Evolutionary conservation across 2,888 invertebrate genomes (phyloP).

Genomic region (Leptarthrus brevirostris): DNA sequence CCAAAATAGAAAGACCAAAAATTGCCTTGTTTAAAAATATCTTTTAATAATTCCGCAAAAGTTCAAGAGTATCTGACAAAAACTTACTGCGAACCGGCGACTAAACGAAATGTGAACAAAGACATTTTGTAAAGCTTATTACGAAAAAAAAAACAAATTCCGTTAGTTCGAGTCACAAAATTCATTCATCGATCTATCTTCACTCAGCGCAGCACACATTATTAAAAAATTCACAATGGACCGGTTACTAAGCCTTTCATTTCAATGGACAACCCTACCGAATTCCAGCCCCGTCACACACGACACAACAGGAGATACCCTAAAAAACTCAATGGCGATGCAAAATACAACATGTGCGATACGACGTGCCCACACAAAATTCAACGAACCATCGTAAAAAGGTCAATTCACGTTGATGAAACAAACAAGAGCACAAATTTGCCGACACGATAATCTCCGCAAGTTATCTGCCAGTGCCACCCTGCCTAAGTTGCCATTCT

Average conservation of each 20-base stretch:
- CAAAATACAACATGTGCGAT: too few relatives aligned
- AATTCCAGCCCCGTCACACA: too few relatives aligned
- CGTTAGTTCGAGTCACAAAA: slow-evolving; percentile 22
- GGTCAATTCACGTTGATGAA: too few relatives aligned
- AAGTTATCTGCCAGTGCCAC: neutral
- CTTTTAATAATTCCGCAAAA: neutral
- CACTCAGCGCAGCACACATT: slow-evolving; percentile 1
- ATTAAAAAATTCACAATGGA: slow-evolving; percentile 24
- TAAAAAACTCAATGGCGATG: too few relatives aligned
- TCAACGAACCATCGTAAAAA: neutral
- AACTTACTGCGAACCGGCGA: neutral
- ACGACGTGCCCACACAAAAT: neutral
- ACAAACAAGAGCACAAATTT: neutral
- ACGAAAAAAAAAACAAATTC: slow-evolving; percentile 22
- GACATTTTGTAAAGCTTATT: slow-evolving; percentile 7
- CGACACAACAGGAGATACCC: too few relatives aligned
- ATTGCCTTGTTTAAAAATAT: neutral
- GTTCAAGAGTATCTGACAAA: neutral
- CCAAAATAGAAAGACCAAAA: neutral
- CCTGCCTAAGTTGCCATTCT: too few relatives aligned
- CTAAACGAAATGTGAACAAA: neutral
- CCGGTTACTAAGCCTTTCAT: neutral
- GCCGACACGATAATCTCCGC: neutral
- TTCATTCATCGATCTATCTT: slow-evolving; percentile 28
- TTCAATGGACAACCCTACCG: neutral